A percentile compares a stretch with the other conserved stretches of the same genome.
phyloP scores from a whole-genome alignment of 2,797 vertebrate genomes.

The Poliocrania exsul region DNA sequence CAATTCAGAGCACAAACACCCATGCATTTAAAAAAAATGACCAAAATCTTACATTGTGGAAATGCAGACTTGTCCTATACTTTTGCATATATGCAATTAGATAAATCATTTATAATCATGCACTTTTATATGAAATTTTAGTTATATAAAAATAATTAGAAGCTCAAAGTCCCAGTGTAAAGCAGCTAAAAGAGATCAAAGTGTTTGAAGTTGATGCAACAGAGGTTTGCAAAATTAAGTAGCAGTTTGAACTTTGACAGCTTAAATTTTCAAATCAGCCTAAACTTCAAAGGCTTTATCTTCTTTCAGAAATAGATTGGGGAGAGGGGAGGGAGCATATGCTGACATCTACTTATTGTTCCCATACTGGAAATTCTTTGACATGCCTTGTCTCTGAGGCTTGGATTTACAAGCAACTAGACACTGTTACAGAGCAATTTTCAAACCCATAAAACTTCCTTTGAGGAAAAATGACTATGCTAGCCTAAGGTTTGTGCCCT shows the following conservation, averaged over 20 bases:
- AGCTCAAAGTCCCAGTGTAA: background rate
- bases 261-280: slow-evolving; percentile 49
- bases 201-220: slow-evolving; percentile 3
- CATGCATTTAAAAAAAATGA: background rate
- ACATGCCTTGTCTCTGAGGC: background rate
- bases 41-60: background rate
- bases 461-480: background rate
- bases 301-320: slow-evolving; percentile 27
- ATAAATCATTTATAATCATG: background rate
- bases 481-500: slow-evolving; percentile 15
- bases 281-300: slow-evolving; percentile 58
- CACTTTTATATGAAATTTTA: background rate
- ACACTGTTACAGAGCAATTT: slow-evolving; percentile 1
- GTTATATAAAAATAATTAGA: background rate
- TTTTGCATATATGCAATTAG: background rate
- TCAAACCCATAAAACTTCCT: slow-evolving; percentile 1
- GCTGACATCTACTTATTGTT: slow-evolving; percentile 50
- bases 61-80: background rate
- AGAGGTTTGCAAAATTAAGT: slow-evolving; percentile 49
- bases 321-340: background rate
- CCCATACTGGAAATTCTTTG: background rate
- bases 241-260: slow-evolving; percentile 34
- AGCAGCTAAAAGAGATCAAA: slow-evolving; percentile 63
- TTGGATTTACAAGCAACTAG: slow-evolving; percentile 45
- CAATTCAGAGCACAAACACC: background rate